A percentile compares a stretch with the other conserved stretches of the same genome.
phyloP scores from a whole-genome alignment of 1,140 invertebrate genomes.

The Pachypsylla venusta region DNA sequence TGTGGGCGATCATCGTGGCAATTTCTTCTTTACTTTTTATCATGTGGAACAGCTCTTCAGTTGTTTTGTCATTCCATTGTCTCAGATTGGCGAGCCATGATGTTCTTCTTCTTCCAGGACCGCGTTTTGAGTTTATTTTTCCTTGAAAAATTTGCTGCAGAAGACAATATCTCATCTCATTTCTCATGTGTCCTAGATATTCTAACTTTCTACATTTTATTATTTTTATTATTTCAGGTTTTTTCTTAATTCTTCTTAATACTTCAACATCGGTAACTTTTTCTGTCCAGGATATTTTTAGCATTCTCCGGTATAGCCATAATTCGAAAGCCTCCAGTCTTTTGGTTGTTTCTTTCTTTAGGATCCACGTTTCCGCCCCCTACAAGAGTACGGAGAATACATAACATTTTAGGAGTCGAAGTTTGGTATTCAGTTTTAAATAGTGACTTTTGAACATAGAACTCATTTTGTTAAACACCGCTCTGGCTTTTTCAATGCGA shows the following conservation, averaged over 20 bases:
- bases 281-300: neutral
- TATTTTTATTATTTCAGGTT: conserved; percentile 3
- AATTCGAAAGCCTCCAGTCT: conserved; percentile 14
- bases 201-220: conserved; percentile 9
- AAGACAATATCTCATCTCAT: too few relatives aligned
- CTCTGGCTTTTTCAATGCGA: conserved; percentile 15
- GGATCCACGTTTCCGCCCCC: conserved; percentile 15
- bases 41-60: too few relatives aligned
- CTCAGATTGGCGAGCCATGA: too few relatives aligned
- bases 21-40: too few relatives aligned
- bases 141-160: too few relatives aligned
- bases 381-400: conserved; percentile 13
- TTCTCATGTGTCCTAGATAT: conserved; percentile 10
- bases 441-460: conserved; percentile 2
- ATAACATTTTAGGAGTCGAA: conserved; percentile 13
- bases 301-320: conserved; percentile 6
- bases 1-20: too few relatives aligned
- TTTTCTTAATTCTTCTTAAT: neutral
- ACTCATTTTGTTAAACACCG: conserved; percentile 13
- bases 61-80: too few relatives aligned
- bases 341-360: neutral
- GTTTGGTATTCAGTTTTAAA: conserved; percentile 4
- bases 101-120: too few relatives aligned
- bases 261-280: neutral
- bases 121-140: too few relatives aligned